A percentile compares a stretch with the other conserved stretches of the same genome.
Evolutionary conservation across 2,888 invertebrate species (phyloP).

Genomic region (Lampropteryx suffumata): DNA sequence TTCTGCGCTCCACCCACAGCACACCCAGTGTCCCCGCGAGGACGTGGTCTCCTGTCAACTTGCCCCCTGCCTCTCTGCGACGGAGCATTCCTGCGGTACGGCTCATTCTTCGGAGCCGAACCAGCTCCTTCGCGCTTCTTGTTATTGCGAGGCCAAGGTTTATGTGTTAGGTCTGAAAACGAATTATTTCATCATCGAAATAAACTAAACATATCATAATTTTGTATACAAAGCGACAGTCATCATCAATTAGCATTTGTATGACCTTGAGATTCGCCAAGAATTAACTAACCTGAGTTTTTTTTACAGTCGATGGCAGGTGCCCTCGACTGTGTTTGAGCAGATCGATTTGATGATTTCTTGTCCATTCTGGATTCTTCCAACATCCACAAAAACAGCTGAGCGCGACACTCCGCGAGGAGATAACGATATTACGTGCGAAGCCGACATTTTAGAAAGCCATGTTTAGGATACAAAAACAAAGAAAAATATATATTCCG

Average conservation of each 20-base stretch:
- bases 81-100: constrained; percentile 85
- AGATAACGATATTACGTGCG: constrained; percentile 86
- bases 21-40: constrained; percentile 80
- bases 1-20: constrained; percentile 86
- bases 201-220: background rate
- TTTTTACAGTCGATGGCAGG: constrained; percentile 89
- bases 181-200: too few relatives aligned
- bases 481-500: constrained; percentile 76
- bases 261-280: constrained; percentile 46
- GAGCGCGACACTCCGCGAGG: constrained; percentile 87
- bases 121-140: constrained; percentile 86
- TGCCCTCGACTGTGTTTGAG: constrained; percentile 87
- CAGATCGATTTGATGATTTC: constrained; percentile 87
- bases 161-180: constrained; percentile 69
- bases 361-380: constrained; percentile 88
- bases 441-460: constrained; percentile 91
- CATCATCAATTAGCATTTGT: background rate
- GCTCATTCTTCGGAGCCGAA: constrained; percentile 84
- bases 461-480: constrained; percentile 86
- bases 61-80: constrained; percentile 86
- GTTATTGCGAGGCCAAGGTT: constrained; percentile 85
- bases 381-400: constrained; percentile 79
- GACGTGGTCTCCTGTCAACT: constrained; percentile 88
- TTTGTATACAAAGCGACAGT: constrained; percentile 9
- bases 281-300: constrained; percentile 83